Evolutionary conservation across 1,140 invertebrate genomes (phyloP), one percentile per base, ranked within the genome.

Genomic region (Drosophila guanche): DNA sequence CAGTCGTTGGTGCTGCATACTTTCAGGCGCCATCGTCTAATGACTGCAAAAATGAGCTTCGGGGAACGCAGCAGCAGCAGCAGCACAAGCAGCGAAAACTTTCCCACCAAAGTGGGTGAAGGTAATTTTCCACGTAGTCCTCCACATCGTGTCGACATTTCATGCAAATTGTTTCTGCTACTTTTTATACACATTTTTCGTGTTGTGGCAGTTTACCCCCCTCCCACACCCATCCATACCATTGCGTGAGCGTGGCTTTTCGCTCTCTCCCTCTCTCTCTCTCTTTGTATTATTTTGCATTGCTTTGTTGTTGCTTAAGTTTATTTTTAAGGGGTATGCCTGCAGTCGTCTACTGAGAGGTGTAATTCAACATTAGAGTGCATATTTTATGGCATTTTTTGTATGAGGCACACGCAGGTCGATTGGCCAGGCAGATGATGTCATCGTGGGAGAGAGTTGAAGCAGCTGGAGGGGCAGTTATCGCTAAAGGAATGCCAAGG

Each of bases 21-120:
- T 79, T 77, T 50, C 60, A 65, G 73, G 61, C 66, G 58, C 66
- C 71, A 50, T 53, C 68, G 59, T 69, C 77, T 85, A 85, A 85
- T 85, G 81, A 85, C 73, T 76, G 73, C 68, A 80, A 72, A 84
- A 85, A 85, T 85, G 76, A 67, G 78, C 83, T 86, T 66, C 53
- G 46, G 80, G 58, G 46, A 78, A 60, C 54, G 45, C 16, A 16
- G 27, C 37, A 5, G 5, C 8, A 33, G 42, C 47, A 37, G 42
- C 61, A 46, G 37, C 14, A 59, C 20, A n/a, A 48, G n/a, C 46
- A 68, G 29, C 40, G 53, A 48, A 75, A 75, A 75, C 48, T 75
- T 75, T 76, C 56, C 33, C 71, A 42, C 62, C 73, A 80, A 86
- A 76, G 77, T 65, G 73, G 73, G 77, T 80, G 81, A 76, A 74